These are phyloP conservation scores for Channallabes apus DNA, from an alignment of 2,797 vertebrate genomes.

Conservation along the genomic window DNA sequence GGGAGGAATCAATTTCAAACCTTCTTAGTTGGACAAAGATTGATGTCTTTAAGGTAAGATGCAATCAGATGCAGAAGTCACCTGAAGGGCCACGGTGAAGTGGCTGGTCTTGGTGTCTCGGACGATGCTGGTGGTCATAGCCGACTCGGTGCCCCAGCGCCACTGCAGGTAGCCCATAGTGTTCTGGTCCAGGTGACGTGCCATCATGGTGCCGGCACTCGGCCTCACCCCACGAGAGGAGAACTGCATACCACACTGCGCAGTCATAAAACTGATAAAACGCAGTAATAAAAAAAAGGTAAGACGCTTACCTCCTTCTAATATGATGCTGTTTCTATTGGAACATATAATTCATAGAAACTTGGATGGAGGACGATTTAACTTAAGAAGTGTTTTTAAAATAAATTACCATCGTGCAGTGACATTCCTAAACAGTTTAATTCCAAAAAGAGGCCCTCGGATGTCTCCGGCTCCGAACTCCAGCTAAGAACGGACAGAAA, in stretches of 20 bases:
- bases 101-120: constrained; percentile 95
- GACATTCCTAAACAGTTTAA: constrained; percentile 93
- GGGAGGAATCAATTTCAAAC: background rate
- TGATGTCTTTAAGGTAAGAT: no score
- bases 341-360: background rate
- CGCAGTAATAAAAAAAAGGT: background rate
- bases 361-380: background rate
- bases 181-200: constrained; percentile 94
- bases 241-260: constrained; percentile 92
- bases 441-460: constrained; percentile 89
- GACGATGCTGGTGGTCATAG: constrained; percentile 95
- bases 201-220: constrained; percentile 86
- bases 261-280: constrained; percentile 86
- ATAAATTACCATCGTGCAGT: constrained; percentile 83
- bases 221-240: constrained; percentile 87
- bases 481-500: constrained; percentile 72
- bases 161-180: constrained; percentile 97
- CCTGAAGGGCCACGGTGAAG: constrained; percentile 91
- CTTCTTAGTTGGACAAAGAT: background rate
- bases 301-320: constrained; percentile 1
- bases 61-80: constrained; percentile 48
- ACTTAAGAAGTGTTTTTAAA: background rate
- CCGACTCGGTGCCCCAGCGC: constrained; percentile 93
- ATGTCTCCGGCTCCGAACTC: constrained; percentile 94
- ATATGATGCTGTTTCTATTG: background rate